A percentile compares a stretch with the other conserved stretches of the same genome.
Evolutionary conservation across 2,888 invertebrate genomes (phyloP).

Genomic region (Ichneumoninae sp.): DNA sequence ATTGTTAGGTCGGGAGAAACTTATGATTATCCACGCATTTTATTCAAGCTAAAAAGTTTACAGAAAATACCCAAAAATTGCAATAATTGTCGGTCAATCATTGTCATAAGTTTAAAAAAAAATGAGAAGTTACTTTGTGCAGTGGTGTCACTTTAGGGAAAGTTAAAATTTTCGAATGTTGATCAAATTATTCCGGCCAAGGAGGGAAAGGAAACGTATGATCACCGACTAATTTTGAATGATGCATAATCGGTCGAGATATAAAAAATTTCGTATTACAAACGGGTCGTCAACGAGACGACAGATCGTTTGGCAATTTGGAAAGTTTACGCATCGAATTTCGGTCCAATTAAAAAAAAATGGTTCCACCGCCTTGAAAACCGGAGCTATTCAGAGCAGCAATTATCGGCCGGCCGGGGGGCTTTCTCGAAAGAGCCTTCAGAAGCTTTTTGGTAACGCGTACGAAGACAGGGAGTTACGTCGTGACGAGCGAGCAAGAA

Average conservation of each 20-base stretch:
- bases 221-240: too few relatives aligned
- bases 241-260: background rate
- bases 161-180: too few relatives aligned
- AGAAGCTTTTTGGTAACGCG: background rate
- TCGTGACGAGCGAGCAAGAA: background rate
- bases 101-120: too few relatives aligned
- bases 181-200: too few relatives aligned
- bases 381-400: background rate
- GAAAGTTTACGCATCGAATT: background rate
- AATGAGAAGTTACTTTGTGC: too few relatives aligned
- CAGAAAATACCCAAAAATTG: too few relatives aligned
- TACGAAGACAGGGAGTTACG: background rate
- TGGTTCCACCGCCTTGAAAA: background rate
- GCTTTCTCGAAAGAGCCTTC: slow-evolving; percentile 6
- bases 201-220: too few relatives aligned
- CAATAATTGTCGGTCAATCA: too few relatives aligned
- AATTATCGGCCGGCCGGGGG: background rate
- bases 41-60: too few relatives aligned
- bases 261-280: background rate
- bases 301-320: background rate
- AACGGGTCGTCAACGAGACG: background rate
- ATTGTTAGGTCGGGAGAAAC: too few relatives aligned
- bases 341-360: background rate
- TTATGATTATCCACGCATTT: background rate
- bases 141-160: too few relatives aligned